phyloP scores from a whole-genome alignment of 2,888 invertebrate species.

The Pherbina coryleti region DNA sequence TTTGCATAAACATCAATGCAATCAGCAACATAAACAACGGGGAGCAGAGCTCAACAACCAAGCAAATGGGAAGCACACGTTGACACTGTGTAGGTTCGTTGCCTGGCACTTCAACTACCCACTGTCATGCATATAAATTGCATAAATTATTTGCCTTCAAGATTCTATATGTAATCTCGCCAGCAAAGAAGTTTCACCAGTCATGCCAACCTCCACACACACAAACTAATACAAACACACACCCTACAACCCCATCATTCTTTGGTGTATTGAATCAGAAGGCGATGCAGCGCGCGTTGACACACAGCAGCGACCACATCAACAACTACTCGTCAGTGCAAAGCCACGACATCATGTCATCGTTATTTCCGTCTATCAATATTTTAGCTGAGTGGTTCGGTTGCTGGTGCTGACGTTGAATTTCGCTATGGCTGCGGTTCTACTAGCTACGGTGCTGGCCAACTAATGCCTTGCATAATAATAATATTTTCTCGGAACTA shows the following conservation, averaged over 20 bases:
- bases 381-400: conserved; percentile 24
- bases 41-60: neutral
- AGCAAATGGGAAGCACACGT: neutral
- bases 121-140: conserved; percentile 40
- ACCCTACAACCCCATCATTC: neutral
- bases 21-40: neutral
- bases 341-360: conserved; percentile 19
- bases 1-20: neutral
- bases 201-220: neutral
- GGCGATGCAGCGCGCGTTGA: neutral
- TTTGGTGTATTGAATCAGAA: conserved; percentile 1
- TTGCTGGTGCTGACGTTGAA: neutral
- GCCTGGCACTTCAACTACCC: neutral
- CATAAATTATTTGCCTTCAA: conserved; percentile 40
- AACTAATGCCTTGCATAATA: conserved; percentile 28
- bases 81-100: neutral
- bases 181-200: neutral
- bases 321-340: neutral
- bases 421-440: neutral
- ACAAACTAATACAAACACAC: neutral
- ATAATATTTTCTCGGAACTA: conserved; percentile 32
- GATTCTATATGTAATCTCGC: conserved; percentile 46
- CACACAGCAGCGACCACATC: neutral
- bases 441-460: neutral
- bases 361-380: conserved; percentile 35